Conservation (phyloP, 2,888 invertebrate genomes). For the Lissocephala sabroskyi region DNA sequence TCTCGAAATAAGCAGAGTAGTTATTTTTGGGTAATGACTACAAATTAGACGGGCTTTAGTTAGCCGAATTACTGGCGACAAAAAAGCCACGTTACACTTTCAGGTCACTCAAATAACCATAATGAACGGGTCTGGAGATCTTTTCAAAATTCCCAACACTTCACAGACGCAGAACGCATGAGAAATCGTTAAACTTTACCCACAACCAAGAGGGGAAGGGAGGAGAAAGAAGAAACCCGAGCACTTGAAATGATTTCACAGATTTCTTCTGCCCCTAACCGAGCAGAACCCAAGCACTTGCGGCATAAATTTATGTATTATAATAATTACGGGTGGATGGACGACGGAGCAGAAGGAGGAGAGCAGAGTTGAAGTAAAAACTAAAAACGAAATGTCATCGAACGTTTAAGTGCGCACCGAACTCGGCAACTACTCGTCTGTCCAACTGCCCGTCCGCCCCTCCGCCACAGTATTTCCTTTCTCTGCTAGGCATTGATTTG, state of each 20-base stretch:
- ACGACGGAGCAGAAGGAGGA: constrained; percentile 3
- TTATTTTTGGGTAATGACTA: too few species aligned
- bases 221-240: too few species aligned
- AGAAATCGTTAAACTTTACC: constrained; percentile 43
- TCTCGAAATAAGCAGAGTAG: constrained; percentile 61
- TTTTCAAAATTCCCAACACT: too few species aligned
- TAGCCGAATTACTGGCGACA: too few species aligned
- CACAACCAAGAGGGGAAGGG: background rate
- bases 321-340: constrained; percentile 46
- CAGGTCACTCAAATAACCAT: too few species aligned
- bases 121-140: too few species aligned
- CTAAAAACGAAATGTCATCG: constrained; percentile 67
- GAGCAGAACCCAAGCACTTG: constrained; percentile 8
- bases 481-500: constrained; percentile 43
- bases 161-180: constrained; percentile 3
- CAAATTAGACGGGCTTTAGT: too few species aligned
- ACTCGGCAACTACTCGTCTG: background rate
- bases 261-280: constrained; percentile 12
- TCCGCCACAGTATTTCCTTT: background rate
- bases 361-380: constrained; percentile 12
- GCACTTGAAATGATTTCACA: constrained; percentile 40
- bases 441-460: too few species aligned
- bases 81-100: too few species aligned
- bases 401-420: constrained; percentile 55
- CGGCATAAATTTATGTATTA: constrained; percentile 58